Percentiles rank a stretch among this genome's conserved stretches.
phyloP scores from a whole-genome alignment of 2,888 invertebrate species.

The Apamea crenata region DNA sequence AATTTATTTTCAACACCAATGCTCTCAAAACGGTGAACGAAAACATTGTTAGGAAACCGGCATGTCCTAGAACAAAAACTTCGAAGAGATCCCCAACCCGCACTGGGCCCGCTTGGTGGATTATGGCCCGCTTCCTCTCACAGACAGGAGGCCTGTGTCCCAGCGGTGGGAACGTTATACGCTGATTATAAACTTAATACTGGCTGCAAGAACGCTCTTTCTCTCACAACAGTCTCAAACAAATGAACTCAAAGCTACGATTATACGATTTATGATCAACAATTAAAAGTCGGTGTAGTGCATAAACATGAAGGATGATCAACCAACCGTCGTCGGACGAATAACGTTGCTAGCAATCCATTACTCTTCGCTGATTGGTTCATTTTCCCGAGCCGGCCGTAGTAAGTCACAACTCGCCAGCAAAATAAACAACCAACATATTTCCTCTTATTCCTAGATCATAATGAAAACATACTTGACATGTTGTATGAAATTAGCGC shows the following conservation, averaged over 20 bases:
- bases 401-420: conserved; percentile 18
- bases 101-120: background rate
- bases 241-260: background rate
- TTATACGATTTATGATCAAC: background rate
- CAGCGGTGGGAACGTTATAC: background rate
- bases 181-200: background rate
- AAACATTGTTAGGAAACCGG: background rate
- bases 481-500: conserved; percentile 41
- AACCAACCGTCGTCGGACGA: conserved; percentile 21
- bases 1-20: background rate
- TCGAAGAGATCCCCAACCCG: background rate
- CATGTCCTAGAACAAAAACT: background rate
- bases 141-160: background rate
- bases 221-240: background rate
- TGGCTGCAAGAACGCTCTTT: background rate
- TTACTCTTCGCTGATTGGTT: conserved; percentile 46
- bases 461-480: conserved; percentile 35
- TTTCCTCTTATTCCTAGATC: conserved; percentile 16
- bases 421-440: conserved; percentile 23
- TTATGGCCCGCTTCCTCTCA: background rate
- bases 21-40: background rate
- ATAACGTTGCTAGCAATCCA: conserved; percentile 35
- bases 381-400: conserved; percentile 34
- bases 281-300: conserved; percentile 19
- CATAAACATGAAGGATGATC: conserved; percentile 27